phyloP scores from a whole-genome alignment of 1,140 invertebrate species.

The Brachionus koreanus region DNA sequence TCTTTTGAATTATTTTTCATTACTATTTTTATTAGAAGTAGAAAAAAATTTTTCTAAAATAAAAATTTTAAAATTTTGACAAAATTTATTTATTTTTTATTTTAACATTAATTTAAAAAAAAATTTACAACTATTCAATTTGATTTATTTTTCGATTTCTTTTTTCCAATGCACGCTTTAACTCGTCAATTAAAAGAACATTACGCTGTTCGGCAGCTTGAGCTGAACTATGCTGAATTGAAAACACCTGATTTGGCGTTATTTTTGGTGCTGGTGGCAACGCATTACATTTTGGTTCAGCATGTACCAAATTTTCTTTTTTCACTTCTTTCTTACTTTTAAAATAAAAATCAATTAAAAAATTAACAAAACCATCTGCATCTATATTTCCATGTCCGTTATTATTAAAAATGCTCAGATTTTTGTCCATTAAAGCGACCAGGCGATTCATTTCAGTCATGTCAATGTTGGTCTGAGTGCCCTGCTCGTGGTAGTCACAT shows the following conservation, averaged over 20 bases:
- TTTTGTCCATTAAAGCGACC: not conserved
- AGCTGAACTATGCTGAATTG: not conserved
- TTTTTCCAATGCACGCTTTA: not conserved
- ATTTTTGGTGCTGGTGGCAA: not conserved
- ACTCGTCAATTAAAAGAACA: not conserved
- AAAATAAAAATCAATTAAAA: conserved; percentile 21
- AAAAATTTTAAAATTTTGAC: too few relatives aligned
- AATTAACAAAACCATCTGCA: conserved; percentile 10
- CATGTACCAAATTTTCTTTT: not conserved
- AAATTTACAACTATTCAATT: not conserved
- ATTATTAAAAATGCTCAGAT: not conserved
- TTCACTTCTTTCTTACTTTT: not conserved
- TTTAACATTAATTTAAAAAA: not conserved
- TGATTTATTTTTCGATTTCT: not conserved
- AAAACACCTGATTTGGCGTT: not conserved
- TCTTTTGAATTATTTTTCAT: too few relatives aligned
- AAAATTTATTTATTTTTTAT: not conserved
- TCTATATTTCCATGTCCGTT: not conserved
- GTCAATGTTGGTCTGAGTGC: not conserved
- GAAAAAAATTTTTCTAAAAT: too few relatives aligned
- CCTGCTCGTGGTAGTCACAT: not conserved
- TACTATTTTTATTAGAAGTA: too few relatives aligned
- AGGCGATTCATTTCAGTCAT: conserved; percentile 3
- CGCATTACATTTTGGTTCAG: not conserved
- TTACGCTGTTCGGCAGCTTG: not conserved